Base-by-base conservation (phyloP, 2,888 invertebrate genomes). In the Penaeus monodon region DNA sequence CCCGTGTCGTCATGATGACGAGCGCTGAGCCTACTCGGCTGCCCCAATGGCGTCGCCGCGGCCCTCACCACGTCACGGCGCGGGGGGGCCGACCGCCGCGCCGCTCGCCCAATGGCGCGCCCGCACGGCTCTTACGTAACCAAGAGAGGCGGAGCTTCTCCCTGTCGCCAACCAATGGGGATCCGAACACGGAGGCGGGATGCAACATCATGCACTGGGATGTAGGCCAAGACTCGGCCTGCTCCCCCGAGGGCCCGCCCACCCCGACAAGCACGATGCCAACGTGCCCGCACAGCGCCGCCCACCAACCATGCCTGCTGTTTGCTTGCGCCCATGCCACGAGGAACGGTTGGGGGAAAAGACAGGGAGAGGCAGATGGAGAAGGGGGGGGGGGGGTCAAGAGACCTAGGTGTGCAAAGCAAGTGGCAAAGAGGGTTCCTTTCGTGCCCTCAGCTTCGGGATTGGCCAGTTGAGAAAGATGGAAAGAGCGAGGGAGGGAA, bases 201-300 rank as follows among this genome's bases (percentile, higher is more conserved):
- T 68, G 66, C 81, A 81, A 44, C 81, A 81, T 81, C 81, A 81
- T 81, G 81, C 81, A 81, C 81, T 81, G 57, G 22, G 66, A 81
- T 81, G 81, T 66, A 81, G 57, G 20, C 77, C 77, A 57, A 12
- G 57, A 57, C 57, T 57, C 57, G 57, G 57, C 57, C 57, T 57
- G 49, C 77, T 57, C 77, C 77, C 49, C 77, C 77, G 76, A 77
- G 44, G 77, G 33, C 74, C 29, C 27, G 33, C 76, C 76, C 44
- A n/a, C 76, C 76, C 33, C 44, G 44, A 44, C 44, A 24, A 44
- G 27, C 76, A 76, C 44, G 22, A 38, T 24, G 49, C 76, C 44
- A 44, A 8, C 76, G 27, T 38, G 24, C 76, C 49, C 27, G 22
- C 49, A n/a, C n/a, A 24, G 24, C 76, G 76, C 76, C 76, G 49